These are phyloP conservation scores for Anneissia japonica DNA, from an alignment of 35 echinoderm and acorn worm species.

Conservation along the genomic window DNA sequence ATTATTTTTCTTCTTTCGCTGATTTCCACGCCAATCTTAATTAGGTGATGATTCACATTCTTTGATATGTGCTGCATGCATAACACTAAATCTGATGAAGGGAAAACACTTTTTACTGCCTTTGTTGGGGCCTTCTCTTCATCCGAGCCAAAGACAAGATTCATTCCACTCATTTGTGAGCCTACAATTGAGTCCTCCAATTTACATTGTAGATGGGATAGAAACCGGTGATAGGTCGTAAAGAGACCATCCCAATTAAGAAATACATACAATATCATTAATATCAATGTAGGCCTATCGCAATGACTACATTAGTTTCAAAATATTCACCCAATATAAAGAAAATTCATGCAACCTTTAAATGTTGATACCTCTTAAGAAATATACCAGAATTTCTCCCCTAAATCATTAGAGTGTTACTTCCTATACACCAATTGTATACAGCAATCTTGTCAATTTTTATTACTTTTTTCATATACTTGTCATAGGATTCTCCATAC, in stretches of 20 bases:
- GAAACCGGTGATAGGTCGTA: constrained; percentile 24
- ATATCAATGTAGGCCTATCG: too few species aligned
- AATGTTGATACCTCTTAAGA: too few species aligned
- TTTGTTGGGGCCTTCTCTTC: constrained; percentile 33
- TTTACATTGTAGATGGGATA: constrained; percentile 20
- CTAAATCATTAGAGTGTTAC: too few species aligned
- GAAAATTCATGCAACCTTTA: too few species aligned
- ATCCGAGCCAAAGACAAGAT: constrained; percentile 28
- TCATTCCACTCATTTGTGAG: neutral
- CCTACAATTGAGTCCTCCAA: neutral
- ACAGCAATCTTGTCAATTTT: too few species aligned
- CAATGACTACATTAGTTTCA: too few species aligned
- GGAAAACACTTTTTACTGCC: constrained; percentile 16
- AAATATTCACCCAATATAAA: too few species aligned
- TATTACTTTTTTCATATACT: too few species aligned
- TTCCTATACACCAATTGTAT: too few species aligned
- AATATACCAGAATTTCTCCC: too few species aligned
- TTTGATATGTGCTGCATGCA: constrained; percentile 2
- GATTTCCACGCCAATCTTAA: neutral
- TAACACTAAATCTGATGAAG: neutral
- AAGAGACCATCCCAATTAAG: constrained; percentile 29
- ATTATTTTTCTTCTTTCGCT: neutral
- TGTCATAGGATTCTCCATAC: too few species aligned
- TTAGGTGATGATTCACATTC: neutral
- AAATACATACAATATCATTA: too few species aligned